These are phyloP conservation scores for Trachurus trachurus DNA, from an alignment of 2,797 vertebrate species.

Conservation along the genomic window DNA sequence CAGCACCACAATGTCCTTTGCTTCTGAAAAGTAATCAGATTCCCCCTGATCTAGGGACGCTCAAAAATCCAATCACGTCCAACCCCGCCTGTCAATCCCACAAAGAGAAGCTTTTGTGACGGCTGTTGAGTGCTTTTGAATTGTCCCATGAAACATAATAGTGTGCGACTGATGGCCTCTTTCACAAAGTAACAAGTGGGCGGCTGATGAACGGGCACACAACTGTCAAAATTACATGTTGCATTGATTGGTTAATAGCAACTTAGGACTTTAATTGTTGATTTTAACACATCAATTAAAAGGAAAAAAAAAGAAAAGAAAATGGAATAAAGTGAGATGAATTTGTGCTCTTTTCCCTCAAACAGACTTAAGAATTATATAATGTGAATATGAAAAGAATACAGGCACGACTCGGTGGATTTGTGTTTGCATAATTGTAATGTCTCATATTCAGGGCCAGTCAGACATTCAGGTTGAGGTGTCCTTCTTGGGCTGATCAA, in stretches of 20 bases:
- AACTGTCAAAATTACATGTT: constrained; percentile 42
- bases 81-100: constrained; percentile 45
- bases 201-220: constrained; percentile 46
- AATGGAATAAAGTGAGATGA: background rate
- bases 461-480: background rate
- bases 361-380: background rate
- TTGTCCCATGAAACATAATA: constrained; percentile 42
- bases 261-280: constrained; percentile 27
- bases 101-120: constrained; percentile 49
- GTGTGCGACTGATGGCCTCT: constrained; percentile 42
- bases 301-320: background rate
- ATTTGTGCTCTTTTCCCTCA: constrained; percentile 10
- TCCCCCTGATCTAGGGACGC: constrained; percentile 18
- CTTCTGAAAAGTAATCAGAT: constrained; percentile 52
- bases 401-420: constrained; percentile 4
- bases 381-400: constrained; percentile 18
- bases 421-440: constrained; percentile 6
- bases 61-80: constrained; percentile 47
- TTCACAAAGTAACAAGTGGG: constrained; percentile 49
- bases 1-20: constrained; percentile 2
- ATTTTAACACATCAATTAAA: constrained; percentile 19
- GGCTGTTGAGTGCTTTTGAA: constrained; percentile 55
- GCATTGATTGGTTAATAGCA: constrained; percentile 52
- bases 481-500: background rate
- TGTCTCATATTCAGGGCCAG: background rate